These are phyloP conservation scores for Phaonia tiefii DNA, from an alignment of 2,888 invertebrate genomes.

Conservation along the genomic window DNA sequence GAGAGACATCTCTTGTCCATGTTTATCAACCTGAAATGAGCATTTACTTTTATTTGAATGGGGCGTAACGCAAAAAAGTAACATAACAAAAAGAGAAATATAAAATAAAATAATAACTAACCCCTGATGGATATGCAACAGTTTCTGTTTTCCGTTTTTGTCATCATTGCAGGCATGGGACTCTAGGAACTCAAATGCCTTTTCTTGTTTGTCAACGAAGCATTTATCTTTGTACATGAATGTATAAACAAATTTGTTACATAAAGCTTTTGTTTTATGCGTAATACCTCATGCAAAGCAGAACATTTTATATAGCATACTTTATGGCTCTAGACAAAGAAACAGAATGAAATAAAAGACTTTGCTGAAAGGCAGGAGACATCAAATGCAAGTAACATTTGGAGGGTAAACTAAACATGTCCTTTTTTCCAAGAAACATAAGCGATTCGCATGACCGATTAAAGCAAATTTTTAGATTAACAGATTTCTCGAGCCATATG, in stretches of 20 bases:
- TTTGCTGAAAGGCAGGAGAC: not conserved
- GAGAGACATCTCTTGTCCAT: slow-evolving; percentile 62
- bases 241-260: slow-evolving; percentile 14
- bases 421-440: not conserved
- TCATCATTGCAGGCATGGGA: slow-evolving; percentile 28
- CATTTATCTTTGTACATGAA: too few relatives aligned
- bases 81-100: slow-evolving; percentile 2
- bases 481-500: too few relatives aligned
- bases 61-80: not conserved
- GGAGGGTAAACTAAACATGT: not conserved
- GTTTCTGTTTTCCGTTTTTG: slow-evolving; percentile 52
- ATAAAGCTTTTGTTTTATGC: slow-evolving; percentile 29
- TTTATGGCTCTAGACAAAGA: not conserved
- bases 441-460: not conserved
- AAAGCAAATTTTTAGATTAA: too few relatives aligned
- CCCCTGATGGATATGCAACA: slow-evolving; percentile 68
- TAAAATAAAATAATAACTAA: slow-evolving; percentile 64
- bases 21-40: slow-evolving; percentile 67
- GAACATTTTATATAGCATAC: slow-evolving; percentile 20
- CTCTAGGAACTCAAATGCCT: slow-evolving; percentile 16
- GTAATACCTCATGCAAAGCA: not conserved
- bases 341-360: not conserved
- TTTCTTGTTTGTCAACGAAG: slow-evolving; percentile 34
- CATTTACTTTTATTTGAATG: slow-evolving; percentile 58
- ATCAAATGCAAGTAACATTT: not conserved